These are phyloP conservation scores for Numenius arquata DNA, from an alignment of 2,113 vertebrate genomes.

Conservation along the genomic window DNA sequence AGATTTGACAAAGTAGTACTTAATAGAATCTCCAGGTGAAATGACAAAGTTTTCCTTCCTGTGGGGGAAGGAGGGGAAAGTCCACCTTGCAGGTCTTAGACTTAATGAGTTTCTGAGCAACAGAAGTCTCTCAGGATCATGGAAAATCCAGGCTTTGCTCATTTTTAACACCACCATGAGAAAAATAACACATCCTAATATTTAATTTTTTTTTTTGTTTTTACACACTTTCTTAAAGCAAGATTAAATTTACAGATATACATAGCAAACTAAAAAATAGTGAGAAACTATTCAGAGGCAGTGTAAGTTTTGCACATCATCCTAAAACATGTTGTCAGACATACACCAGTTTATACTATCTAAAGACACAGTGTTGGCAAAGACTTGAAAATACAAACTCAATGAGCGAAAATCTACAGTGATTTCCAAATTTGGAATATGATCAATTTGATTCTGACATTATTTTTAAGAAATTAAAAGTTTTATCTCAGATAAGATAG, in stretches of 20 bases:
- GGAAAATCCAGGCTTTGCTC: background rate
- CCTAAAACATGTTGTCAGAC: background rate
- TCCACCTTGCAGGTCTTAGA: background rate
- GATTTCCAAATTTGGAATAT: background rate
- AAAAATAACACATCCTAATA: background rate
- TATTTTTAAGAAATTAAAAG: background rate
- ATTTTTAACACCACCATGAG: background rate
- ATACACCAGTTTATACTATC: background rate
- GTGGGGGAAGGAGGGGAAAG: background rate
- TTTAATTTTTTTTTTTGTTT: background rate
- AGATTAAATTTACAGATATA: background rate
- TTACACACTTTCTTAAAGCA: background rate
- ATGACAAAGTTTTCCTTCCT: background rate
- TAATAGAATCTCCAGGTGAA: background rate
- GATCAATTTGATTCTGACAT: background rate
- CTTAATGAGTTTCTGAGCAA: background rate
- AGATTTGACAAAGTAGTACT: background rate
- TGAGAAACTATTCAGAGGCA: background rate
- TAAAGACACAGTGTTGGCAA: background rate
- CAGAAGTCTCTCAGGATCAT: background rate
- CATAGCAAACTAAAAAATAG: background rate
- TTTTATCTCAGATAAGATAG: background rate
- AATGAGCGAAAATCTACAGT: background rate
- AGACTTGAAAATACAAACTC: background rate
- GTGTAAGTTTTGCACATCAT: background rate